These are phyloP conservation scores for Chrysochloris asiatica DNA, from an alignment of 2,113 vertebrate species.

Conservation along the genomic window DNA sequence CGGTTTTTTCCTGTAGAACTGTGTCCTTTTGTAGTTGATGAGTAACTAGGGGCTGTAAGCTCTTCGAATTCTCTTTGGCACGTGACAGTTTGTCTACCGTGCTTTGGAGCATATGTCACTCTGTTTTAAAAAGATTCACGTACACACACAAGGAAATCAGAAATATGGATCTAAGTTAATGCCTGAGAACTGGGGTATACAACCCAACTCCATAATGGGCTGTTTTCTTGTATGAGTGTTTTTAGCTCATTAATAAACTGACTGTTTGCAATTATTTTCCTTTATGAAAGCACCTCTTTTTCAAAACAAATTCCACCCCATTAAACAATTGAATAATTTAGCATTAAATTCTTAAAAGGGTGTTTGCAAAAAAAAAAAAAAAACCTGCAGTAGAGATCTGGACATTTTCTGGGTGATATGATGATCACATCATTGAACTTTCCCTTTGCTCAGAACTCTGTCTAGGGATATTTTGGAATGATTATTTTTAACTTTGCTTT, in stretches of 20 bases:
- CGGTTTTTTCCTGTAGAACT: not conserved
- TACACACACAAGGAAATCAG: not conserved
- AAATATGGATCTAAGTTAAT: not conserved
- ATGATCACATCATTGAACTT: not conserved
- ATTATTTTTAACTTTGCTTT: constrained; percentile 71
- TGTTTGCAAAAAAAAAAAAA: not conserved
- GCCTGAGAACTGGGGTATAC: not conserved
- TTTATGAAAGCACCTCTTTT: not conserved
- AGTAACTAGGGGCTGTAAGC: constrained; percentile 5
- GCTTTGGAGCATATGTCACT: not conserved
- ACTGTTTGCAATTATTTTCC: not conserved
- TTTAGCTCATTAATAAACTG: constrained; percentile 18
- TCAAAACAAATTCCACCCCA: not conserved
- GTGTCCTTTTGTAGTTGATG: constrained; percentile 54
- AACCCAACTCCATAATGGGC: not conserved
- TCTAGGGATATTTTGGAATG: constrained; percentile 60
- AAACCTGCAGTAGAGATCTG: not conserved
- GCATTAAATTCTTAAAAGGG: constrained; percentile 26
- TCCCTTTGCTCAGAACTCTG: constrained; percentile 9
- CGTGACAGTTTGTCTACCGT: constrained; percentile 27
- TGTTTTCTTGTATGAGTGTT: not conserved
- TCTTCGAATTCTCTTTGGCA: constrained; percentile 25
- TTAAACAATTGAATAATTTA: constrained; percentile 22
- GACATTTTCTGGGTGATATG: not conserved
- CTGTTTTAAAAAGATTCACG: not conserved